Evolutionary conservation across 2,797 vertebrate species (phyloP).

Genomic region (Falco biarmicus): DNA sequence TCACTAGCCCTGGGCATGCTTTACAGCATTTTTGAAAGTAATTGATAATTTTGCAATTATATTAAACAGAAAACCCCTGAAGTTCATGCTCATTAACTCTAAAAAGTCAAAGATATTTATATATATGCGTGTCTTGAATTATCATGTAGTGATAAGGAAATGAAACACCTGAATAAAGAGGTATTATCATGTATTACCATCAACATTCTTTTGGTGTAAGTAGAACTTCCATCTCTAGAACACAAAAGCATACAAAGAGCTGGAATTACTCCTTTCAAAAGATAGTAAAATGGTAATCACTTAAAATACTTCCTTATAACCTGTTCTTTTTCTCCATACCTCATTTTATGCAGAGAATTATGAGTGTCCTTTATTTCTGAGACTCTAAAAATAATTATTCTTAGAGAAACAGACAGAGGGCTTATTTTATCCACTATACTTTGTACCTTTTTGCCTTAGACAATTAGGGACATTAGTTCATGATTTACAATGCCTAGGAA

Average conservation of each 20-base stretch:
- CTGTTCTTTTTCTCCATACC: background rate
- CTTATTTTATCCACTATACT: background rate
- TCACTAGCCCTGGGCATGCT: background rate
- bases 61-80: background rate
- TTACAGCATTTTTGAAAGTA: background rate
- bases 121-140: background rate
- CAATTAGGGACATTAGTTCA: slow-evolving; percentile 34
- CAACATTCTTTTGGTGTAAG: background rate
- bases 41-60: background rate
- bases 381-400: slow-evolving; percentile 1
- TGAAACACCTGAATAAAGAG: background rate
- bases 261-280: background rate
- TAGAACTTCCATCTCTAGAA: background rate
- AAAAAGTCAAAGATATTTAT: background rate
- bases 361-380: background rate
- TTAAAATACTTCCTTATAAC: background rate
- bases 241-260: background rate
- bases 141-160: background rate
- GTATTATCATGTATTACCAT: background rate
- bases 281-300: background rate
- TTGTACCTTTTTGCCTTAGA: background rate
- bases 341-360: background rate
- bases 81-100: background rate
- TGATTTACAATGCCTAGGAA: slow-evolving; percentile 25
- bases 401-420: background rate